Evolutionary conservation across 2,888 invertebrate genomes (phyloP).

Genomic region (Synergus japonicus): DNA sequence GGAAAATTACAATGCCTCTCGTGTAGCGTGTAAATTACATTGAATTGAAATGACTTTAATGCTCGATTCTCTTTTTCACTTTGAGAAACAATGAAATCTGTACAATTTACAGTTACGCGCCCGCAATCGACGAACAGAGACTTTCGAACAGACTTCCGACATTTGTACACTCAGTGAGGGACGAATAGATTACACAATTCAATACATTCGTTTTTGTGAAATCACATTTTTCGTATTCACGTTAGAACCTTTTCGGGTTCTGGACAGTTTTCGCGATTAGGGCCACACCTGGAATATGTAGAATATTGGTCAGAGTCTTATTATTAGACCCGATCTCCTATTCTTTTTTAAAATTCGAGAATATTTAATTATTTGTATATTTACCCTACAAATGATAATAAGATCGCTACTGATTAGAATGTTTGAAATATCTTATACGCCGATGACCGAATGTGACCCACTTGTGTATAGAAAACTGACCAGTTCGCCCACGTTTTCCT

Average conservation of each 20-base stretch:
- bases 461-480: constrained; percentile 69
- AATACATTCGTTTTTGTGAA: constrained; percentile 3
- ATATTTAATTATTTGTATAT: neutral
- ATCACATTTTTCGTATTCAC: neutral
- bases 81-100: constrained; percentile 37
- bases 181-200: constrained; percentile 6
- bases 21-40: neutral
- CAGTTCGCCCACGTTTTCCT: constrained; percentile 72
- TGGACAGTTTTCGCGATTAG: too few species aligned
- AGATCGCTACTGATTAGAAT: constrained; percentile 1
- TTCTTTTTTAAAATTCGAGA: neutral
- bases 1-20: neutral
- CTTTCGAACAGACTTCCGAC: constrained; percentile 35
- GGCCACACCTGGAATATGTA: neutral
- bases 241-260: neutral
- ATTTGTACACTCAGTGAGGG: constrained; percentile 29
- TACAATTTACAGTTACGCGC: constrained; percentile 30
- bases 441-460: constrained; percentile 71
- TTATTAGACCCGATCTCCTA: too few species aligned
- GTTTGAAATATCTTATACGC: constrained; percentile 50
- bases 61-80: constrained; percentile 27
- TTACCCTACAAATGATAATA: neutral
- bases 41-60: constrained; percentile 22
- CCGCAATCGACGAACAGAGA: constrained; percentile 32
- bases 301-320: neutral